These are phyloP conservation scores for Hippasteria phrygiana DNA, from an alignment of 53 echinoderm and acorn worm genomes.

Conservation along the genomic window DNA sequence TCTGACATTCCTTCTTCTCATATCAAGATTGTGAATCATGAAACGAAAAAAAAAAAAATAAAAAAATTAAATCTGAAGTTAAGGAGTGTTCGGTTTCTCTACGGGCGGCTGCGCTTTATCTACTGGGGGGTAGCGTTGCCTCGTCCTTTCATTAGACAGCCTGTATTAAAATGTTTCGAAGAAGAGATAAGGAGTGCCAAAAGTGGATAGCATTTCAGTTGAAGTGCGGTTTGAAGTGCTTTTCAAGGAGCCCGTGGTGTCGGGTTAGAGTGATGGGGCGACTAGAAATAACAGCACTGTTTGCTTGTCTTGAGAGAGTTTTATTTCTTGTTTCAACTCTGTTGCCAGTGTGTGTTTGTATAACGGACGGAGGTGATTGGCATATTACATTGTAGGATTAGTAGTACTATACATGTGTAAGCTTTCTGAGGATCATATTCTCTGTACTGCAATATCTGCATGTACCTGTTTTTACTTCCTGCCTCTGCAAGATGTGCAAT, in stretches of 20 bases:
- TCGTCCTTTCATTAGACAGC: neutral
- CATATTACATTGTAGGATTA: neutral
- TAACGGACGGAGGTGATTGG: neutral
- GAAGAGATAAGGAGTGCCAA: neutral
- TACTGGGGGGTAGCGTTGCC: too few species aligned
- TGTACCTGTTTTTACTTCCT: neutral
- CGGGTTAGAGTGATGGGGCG: constrained; percentile 16
- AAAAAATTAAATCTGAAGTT: constrained; percentile 13
- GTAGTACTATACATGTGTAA: too few species aligned
- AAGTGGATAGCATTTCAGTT: constrained; percentile 47
- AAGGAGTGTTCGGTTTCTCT: constrained; percentile 9
- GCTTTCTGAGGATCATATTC: neutral
- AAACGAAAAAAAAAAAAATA: neutral
- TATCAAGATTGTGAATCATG: neutral
- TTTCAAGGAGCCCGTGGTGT: constrained; percentile 31
- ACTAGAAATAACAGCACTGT: neutral
- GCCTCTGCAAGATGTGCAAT: too few species aligned
- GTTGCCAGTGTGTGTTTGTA: constrained; percentile 7
- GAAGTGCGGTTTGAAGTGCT: constrained; percentile 44
- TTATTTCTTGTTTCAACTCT: neutral
- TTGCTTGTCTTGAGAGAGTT: neutral
- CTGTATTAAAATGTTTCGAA: constrained; percentile 15
- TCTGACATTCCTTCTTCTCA: neutral
- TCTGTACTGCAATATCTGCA: neutral
- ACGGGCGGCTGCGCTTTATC: neutral